Conservation (phyloP, 2,113 vertebrate genomes). For the Camelus bactrianus region DNA sequence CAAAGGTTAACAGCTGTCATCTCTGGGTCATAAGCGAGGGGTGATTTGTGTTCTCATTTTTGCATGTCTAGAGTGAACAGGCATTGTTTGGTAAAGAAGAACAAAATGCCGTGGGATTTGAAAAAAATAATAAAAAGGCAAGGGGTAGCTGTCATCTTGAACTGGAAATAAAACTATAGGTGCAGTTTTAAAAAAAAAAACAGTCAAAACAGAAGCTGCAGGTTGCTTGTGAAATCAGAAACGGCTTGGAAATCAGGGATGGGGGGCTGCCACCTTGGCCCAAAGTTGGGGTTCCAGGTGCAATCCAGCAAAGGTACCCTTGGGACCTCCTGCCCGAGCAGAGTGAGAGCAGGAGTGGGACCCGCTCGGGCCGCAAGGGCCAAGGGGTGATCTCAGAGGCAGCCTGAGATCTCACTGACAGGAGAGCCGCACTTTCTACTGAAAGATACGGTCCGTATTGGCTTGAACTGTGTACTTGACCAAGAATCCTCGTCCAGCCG, state of each 20-base stretch:
- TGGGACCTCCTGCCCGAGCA: not conserved
- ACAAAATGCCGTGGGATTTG: not conserved
- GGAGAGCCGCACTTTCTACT: not conserved
- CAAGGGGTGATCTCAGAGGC: not conserved
- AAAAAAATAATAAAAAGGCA: not conserved
- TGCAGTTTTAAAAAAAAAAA: not conserved
- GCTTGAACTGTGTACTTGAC: not conserved
- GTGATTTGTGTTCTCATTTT: not conserved
- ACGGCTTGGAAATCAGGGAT: not conserved
- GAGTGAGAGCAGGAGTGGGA: not conserved
- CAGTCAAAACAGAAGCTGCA: not conserved
- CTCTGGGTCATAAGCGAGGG: not conserved
- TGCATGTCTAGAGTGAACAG: not conserved
- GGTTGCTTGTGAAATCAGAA: not conserved
- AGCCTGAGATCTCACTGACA: rapidly evolving
- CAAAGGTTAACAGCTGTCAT: not conserved
- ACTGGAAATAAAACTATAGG: not conserved
- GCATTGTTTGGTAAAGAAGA: not conserved
- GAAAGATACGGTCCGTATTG: not conserved
- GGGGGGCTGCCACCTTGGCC: rapidly evolving
- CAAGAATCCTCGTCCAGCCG: not conserved
- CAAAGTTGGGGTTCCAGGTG: not conserved
- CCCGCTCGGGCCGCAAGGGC: rapidly evolving
- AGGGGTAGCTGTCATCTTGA: not conserved
- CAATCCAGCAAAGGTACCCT: not conserved